These are phyloP conservation scores for Pangasius krempfi DNA, from an alignment of 2,797 vertebrate species.

Conservation along the genomic window DNA sequence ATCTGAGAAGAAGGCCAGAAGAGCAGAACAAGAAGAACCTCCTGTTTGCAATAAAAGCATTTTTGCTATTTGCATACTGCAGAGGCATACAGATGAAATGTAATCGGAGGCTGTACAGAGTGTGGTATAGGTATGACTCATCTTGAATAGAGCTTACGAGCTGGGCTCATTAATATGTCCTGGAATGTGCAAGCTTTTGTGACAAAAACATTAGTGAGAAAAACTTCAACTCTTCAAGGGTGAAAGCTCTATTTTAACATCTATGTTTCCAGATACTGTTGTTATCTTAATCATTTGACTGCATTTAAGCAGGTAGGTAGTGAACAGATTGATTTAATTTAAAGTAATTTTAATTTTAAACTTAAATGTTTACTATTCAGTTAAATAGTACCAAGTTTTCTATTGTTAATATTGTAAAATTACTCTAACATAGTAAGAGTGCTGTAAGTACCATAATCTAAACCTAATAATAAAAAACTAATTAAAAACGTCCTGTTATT, in stretches of 20 bases:
- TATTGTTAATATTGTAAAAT: background rate
- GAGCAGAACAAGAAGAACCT: constrained; percentile 22
- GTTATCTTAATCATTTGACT: background rate
- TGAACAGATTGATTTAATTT: background rate
- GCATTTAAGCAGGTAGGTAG: background rate
- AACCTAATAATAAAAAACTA: background rate
- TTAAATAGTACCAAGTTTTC: background rate
- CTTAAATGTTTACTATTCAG: background rate
- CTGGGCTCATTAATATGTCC: constrained; percentile 37
- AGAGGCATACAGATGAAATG: constrained; percentile 48
- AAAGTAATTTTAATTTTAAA: background rate
- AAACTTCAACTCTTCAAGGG: background rate
- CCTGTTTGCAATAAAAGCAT: constrained; percentile 40
- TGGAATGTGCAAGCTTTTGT: constrained; percentile 28
- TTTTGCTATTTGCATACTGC: constrained; percentile 50
- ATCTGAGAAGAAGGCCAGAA: background rate
- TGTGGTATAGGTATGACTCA: constrained; percentile 58
- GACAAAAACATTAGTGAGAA: background rate
- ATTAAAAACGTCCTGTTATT: background rate
- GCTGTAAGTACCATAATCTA: background rate
- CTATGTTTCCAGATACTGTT: background rate
- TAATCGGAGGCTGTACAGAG: constrained; percentile 33
- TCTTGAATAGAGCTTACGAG: constrained; percentile 18
- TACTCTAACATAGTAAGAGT: background rate
- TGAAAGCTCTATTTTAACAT: background rate